Evolutionary conservation across 2,888 invertebrate species (phyloP).

Genomic region (Ernsta delagoae): DNA sequence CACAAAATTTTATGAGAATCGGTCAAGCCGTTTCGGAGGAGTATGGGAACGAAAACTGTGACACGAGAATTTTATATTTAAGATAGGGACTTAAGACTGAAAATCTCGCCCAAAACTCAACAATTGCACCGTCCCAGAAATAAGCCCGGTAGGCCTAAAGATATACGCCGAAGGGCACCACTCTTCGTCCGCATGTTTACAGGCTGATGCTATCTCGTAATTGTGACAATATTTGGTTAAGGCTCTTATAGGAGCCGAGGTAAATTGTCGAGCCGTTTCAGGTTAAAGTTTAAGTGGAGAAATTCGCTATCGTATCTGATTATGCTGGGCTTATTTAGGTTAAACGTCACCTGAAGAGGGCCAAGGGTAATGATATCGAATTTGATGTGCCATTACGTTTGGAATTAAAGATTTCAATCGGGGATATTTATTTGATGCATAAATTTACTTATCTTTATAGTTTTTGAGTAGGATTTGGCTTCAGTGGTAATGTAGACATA

Average conservation of each 20-base stretch:
- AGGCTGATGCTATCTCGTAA: slow-evolving; percentile 80
- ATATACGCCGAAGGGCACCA: slow-evolving; percentile 74
- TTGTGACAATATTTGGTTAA: slow-evolving; percentile 83
- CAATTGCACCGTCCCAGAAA: slow-evolving; percentile 43
- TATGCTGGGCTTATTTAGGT: slow-evolving; percentile 44
- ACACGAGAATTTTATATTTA: too few species aligned
- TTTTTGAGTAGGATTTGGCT: too few species aligned
- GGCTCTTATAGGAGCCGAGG: slow-evolving; percentile 66
- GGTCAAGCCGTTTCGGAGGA: too few species aligned
- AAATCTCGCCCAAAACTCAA: slow-evolving; percentile 33
- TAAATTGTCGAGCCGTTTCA: slow-evolving; percentile 58
- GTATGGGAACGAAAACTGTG: too few species aligned
- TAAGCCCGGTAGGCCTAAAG: slow-evolving; percentile 61
- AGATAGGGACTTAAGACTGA: too few species aligned
- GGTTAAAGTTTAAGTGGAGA: slow-evolving; percentile 61
- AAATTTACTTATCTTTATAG: too few species aligned
- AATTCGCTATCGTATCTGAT: slow-evolving; percentile 57
- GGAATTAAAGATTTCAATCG: slow-evolving; percentile 15
- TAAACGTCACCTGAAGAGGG: slow-evolving; percentile 36
- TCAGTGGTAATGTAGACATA: too few species aligned
- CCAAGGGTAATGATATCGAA: slow-evolving; percentile 29
- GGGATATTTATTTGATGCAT: background rate
- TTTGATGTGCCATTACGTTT: slow-evolving; percentile 16
- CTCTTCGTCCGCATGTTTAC: slow-evolving; percentile 72
- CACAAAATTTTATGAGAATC: too few species aligned